Evolutionary conservation across 23 tunicate genomes (phyloP), one percentile per base, ranked within the genome.

Genomic region (Styela clava): DNA sequence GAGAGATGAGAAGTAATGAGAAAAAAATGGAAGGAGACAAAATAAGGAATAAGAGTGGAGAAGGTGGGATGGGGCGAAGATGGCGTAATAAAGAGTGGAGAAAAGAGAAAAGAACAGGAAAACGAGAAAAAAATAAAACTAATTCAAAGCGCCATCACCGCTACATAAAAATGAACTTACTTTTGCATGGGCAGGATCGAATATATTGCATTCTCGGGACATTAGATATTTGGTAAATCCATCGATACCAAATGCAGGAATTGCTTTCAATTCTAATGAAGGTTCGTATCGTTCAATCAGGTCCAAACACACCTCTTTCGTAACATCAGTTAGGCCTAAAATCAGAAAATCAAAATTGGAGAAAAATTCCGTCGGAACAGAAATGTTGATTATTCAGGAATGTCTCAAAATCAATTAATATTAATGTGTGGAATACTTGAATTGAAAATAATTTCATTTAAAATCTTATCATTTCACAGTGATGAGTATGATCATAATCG

Each of bases 211-310:
- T 23, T 79, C 73, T 22, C 83, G 89, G 12, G 97, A 96, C 76
- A 82, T 88, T 32, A 96, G 82, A 74, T 90, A 96, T 69, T 86
- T 90, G 35, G 99, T 95, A 79, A 95, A 95, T 7, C 99, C 99
- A 51, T 95, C 96, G 68, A 95, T 95, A 29, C 99, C 99, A 62
- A 95, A 74, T 2, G 95, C 95, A 30, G 95, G 92, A 1, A 89
- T 80, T 35, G 70, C 85, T 69, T 72, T 83, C 52, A 86, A 26
- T 9, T 78, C 79, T 34, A 77, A 79, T 2, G 89, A 83, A 2
- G 99, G 99, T 69, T 95, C 99, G 74, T 31, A 79, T 9, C 74
- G 83, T 36, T 86, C 73, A 30, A 95, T 86, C 31, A 95, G 21
- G 33, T 83, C 84, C 26, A 83, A 27, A 68, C 99, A 94, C 34